phyloP scores from a whole-genome alignment of 1,140 invertebrate genomes.

The Apis florea region DNA sequence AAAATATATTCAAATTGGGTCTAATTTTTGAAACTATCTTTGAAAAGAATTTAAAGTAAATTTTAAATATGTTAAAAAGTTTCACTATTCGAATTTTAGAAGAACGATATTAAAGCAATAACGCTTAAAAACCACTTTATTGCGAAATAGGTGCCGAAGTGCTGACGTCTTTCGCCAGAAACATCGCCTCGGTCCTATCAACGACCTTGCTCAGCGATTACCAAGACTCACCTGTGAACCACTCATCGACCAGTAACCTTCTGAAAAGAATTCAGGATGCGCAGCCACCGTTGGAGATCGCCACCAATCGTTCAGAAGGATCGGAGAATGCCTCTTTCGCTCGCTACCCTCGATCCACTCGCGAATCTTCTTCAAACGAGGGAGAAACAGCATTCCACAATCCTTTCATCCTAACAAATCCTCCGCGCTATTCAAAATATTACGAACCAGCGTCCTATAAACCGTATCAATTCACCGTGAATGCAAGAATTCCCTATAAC shows the following conservation, averaged over 20 bases:
- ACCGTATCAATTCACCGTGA: not conserved
- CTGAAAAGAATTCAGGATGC: not conserved
- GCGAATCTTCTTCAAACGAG: not conserved
- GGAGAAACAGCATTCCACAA: not conserved
- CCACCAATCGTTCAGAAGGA: too few relatives aligned
- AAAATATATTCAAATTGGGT: too few relatives aligned
- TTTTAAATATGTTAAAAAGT: not conserved
- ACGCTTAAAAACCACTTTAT: not conserved
- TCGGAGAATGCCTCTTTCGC: not conserved
- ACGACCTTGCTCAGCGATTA: conserved; percentile 58
- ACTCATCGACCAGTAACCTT: not conserved
- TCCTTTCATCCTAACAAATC: not conserved
- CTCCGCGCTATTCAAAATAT: not conserved
- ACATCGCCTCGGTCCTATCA: conserved; percentile 61
- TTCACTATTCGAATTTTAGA: not conserved
- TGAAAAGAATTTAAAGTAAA: not conserved
- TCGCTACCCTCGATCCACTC: not conserved
- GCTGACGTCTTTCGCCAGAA: conserved; percentile 64
- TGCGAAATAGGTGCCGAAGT: conserved; percentile 58
- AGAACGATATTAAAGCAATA: not conserved
- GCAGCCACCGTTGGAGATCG: not conserved
- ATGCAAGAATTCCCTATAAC: not conserved
- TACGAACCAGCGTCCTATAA: not conserved
- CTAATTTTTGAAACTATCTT: too few relatives aligned
- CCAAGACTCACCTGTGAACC: conserved; percentile 26